Percentiles rank a stretch among this genome's conserved stretches.
phyloP scores from a whole-genome alignment of 2,113 vertebrate genomes.

The Thryonomys swinderianus region DNA sequence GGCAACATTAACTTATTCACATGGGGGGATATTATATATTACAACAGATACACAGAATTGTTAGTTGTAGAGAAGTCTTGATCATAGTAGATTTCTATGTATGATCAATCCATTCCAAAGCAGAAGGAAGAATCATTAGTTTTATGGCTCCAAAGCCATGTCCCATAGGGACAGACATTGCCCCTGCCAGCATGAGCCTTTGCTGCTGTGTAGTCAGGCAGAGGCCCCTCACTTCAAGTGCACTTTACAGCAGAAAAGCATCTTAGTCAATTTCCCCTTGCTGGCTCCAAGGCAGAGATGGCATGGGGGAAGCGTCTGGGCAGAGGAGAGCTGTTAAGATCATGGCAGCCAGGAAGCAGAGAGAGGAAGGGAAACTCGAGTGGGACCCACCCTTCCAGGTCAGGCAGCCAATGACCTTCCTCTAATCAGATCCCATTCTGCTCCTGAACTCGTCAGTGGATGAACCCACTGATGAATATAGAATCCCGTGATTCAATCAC shows the following conservation, averaged over 20 bases:
- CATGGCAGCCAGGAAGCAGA: neutral
- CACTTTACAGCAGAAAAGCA: neutral
- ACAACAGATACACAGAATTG: neutral
- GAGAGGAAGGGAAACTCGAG: neutral
- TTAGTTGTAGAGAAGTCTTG: neutral
- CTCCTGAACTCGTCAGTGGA: neutral
- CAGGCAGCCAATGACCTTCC: neutral
- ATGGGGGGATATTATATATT: neutral
- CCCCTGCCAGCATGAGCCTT: neutral
- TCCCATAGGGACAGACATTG: neutral
- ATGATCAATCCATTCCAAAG: neutral
- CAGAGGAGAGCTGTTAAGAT: neutral
- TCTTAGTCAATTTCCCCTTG: neutral
- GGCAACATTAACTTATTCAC: neutral
- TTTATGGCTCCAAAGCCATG: neutral
- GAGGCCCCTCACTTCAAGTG: neutral
- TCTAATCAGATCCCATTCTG: neutral
- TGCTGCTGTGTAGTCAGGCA: neutral
- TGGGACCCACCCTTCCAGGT: neutral
- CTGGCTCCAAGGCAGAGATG: neutral
- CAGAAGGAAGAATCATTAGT: neutral
- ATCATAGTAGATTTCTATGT: neutral
- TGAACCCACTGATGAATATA: neutral
- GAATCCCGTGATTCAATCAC: neutral
- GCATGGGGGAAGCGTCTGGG: neutral